phyloP scores from a whole-genome alignment of 2,888 invertebrate genomes.

The Meteorus cinctellus region DNA sequence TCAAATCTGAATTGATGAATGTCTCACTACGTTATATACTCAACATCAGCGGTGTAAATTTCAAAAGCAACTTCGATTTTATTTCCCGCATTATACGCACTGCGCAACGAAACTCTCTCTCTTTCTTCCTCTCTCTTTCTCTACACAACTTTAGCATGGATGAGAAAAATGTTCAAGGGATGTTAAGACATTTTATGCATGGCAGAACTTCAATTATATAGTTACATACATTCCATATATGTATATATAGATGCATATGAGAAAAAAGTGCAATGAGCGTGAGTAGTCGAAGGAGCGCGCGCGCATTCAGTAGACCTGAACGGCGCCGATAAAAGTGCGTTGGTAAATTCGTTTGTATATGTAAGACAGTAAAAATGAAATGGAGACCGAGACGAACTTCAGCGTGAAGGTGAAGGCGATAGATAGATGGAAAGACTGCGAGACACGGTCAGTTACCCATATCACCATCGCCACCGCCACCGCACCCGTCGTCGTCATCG shows the following conservation, averaged over 20 bases:
- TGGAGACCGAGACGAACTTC: constrained; percentile 3
- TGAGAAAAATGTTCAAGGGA: background rate
- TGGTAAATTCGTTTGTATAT: background rate
- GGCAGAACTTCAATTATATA: background rate
- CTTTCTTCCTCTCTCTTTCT: too few relatives aligned
- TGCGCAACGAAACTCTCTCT: background rate
- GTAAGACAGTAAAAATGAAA: constrained; percentile 2
- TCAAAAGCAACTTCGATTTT: background rate
- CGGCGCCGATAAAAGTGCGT: background rate
- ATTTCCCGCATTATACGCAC: background rate
- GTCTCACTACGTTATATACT: too few relatives aligned
- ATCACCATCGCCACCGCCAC: constrained; percentile 36
- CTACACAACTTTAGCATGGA: background rate
- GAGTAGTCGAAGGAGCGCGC: background rate
- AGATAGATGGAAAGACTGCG: constrained; percentile 30
- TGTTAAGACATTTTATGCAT: background rate
- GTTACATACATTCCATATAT: background rate
- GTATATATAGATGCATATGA: background rate
- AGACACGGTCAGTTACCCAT: constrained; percentile 55
- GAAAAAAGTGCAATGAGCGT: background rate
- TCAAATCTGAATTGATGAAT: too few relatives aligned
- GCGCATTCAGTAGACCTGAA: background rate
- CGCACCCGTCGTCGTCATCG: background rate
- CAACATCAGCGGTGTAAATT: too few relatives aligned
- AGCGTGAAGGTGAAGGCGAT: constrained; percentile 35